phyloP scores from a whole-genome alignment of 1,140 invertebrate genomes.

The Hyphantria cunea region DNA sequence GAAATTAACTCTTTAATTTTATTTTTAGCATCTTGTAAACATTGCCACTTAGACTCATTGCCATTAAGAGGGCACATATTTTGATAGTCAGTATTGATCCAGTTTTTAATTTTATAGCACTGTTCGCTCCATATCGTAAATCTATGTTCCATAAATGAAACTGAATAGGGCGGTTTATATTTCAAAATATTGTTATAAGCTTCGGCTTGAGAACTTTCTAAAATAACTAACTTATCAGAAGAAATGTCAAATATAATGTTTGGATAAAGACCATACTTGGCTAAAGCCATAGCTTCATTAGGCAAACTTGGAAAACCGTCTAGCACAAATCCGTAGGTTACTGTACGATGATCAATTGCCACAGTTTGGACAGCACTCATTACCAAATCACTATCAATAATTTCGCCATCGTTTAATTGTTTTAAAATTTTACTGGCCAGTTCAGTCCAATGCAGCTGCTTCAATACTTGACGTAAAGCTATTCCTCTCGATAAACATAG shows the following conservation, averaged over 20 bases:
- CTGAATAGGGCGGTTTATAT: constrained; percentile 64
- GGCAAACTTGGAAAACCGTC: constrained; percentile 82
- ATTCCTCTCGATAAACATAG: constrained; percentile 77
- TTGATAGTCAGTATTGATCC: constrained; percentile 79
- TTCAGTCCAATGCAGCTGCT: constrained; percentile 74
- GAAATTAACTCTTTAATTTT: constrained; percentile 49
- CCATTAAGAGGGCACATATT: constrained; percentile 72
- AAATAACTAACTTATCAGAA: constrained; percentile 51
- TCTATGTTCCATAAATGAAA: constrained; percentile 66
- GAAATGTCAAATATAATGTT: constrained; percentile 80
- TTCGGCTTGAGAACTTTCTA: constrained; percentile 66
- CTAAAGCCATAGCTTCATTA: constrained; percentile 73
- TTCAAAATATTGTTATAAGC: constrained; percentile 58
- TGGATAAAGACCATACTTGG: constrained; percentile 78
- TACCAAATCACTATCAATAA: constrained; percentile 64
- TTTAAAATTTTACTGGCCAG: constrained; percentile 64
- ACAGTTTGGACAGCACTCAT: constrained; percentile 78
- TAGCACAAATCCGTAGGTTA: constrained; percentile 80
- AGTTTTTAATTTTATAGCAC: constrained; percentile 61
- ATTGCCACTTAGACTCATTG: constrained; percentile 76
- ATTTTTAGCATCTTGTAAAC: constrained; percentile 67
- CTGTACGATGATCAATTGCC: constrained; percentile 65
- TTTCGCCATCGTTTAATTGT: constrained; percentile 63
- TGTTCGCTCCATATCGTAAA: constrained; percentile 70
- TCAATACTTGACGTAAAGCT: constrained; percentile 75